Conservation (phyloP, 2,888 invertebrate species). For the Enchytraeus crypticus region DNA sequence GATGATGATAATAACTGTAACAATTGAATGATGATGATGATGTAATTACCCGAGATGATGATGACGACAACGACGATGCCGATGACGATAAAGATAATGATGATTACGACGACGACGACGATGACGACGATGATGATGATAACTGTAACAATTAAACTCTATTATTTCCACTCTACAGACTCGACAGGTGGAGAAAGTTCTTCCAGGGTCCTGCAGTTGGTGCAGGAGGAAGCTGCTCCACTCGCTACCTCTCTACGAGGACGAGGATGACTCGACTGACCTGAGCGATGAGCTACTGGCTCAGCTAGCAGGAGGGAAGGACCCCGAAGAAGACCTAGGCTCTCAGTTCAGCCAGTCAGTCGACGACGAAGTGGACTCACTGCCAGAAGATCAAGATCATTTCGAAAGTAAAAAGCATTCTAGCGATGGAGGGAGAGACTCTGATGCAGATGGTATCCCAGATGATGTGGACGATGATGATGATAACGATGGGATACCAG, state of each 20-base stretch:
- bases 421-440: conserved; percentile 7
- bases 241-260: not conserved
- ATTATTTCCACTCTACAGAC: too few species aligned
- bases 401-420: not conserved
- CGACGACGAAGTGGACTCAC: conserved; percentile 13
- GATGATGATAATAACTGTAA: too few species aligned
- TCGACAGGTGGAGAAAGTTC: too few species aligned
- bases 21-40: too few species aligned
- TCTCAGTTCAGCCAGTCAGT: conserved; percentile 25
- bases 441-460: conserved; percentile 33
- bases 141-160: too few species aligned
- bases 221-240: not conserved
- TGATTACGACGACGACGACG: too few species aligned
- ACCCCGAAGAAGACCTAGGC: conserved; percentile 12
- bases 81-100: too few species aligned
- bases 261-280: not conserved
- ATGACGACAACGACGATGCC: too few species aligned
- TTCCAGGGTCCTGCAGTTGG: too few species aligned
- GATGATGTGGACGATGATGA: conserved; percentile 28
- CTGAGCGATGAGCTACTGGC: not conserved
- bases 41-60: too few species aligned
- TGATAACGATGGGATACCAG: conserved; percentile 9
- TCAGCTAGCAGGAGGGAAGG: not conserved
- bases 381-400: not conserved
- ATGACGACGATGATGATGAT: too few species aligned